Conservation (phyloP, 2,888 invertebrate genomes). For the Tipula helvola region DNA sequence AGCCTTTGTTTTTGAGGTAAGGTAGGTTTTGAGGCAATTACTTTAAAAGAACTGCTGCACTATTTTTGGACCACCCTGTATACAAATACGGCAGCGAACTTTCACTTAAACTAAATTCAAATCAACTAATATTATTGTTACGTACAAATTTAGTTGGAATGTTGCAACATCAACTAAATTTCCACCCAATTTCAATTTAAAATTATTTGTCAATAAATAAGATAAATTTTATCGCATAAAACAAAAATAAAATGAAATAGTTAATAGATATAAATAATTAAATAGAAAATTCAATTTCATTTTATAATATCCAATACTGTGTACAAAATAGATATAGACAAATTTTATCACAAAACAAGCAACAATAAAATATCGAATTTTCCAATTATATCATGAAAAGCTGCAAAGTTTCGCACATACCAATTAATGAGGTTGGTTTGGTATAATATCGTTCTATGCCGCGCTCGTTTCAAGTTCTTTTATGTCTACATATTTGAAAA, state of each 20-base stretch:
- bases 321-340: background rate
- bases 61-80: no score
- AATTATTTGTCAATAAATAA: background rate
- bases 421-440: conserved; percentile 15
- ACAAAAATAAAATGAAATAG: background rate
- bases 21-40: no score
- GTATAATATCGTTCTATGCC: background rate
- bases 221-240: background rate
- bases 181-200: background rate
- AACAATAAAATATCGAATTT: background rate
- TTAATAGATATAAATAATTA: background rate
- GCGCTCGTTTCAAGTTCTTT: background rate
- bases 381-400: conserved; percentile 12
- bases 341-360: background rate
- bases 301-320: background rate
- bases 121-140: no score
- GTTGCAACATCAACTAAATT: no score
- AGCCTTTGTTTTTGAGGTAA: no score
- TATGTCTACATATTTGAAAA: background rate
- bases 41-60: no score
- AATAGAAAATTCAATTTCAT: background rate
- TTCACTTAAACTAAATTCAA: no score
- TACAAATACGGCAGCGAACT: no score
- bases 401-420: conserved; percentile 17
- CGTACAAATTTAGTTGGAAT: no score